Conservation (phyloP, 2,113 vertebrate species). For the Monarcha castaneiventris region DNA sequence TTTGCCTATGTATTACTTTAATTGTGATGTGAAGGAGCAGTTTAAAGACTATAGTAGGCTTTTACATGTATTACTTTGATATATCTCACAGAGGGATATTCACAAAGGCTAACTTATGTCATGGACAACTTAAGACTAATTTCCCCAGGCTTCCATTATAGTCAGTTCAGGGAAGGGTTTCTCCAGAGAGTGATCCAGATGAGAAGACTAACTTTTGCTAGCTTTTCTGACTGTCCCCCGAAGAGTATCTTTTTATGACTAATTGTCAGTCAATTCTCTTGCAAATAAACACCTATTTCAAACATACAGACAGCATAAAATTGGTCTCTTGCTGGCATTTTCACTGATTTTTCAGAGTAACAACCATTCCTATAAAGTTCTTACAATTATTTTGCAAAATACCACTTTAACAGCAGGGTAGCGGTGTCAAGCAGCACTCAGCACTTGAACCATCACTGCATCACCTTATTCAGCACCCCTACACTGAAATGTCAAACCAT, state of each 20-base stretch:
- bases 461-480: background rate
- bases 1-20: background rate
- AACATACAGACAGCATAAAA: background rate
- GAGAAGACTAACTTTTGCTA: background rate
- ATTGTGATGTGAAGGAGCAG: background rate
- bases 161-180: background rate
- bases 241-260: background rate
- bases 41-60: background rate
- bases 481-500: background rate
- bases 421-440: background rate
- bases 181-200: background rate
- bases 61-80: background rate
- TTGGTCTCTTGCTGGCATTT: background rate
- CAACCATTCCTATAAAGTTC: background rate
- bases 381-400: background rate
- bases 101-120: background rate
- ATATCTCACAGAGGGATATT: background rate
- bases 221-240: background rate
- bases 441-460: background rate
- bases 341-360: background rate
- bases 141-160: background rate
- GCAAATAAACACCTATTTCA: conserved; percentile 5
- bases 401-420: background rate
- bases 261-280: conserved; percentile 2
- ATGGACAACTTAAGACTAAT: background rate